Evolutionary conservation across 2,113 vertebrate genomes (phyloP).

Genomic region (Blennius ocellaris): DNA sequence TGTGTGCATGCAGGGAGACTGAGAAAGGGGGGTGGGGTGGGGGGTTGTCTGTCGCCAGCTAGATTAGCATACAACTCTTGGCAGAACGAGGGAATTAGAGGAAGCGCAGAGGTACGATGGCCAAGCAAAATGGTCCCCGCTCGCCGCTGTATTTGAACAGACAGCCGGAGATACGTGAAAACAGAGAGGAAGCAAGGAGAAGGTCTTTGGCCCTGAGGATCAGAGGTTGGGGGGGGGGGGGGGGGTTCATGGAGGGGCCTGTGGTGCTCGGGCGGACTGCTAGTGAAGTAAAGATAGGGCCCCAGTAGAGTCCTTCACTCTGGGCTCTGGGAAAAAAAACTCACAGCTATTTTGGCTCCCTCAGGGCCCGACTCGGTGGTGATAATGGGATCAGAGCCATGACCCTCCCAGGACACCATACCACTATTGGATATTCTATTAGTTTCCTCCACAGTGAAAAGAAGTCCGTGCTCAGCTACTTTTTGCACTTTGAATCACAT

Average conservation of each 20-base stretch:
- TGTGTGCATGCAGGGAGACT: slow-evolving; percentile 50
- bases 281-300: slow-evolving; percentile 65
- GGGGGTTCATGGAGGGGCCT: slow-evolving; percentile 15
- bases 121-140: slow-evolving; percentile 80
- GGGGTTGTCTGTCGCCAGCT: slow-evolving; percentile 73
- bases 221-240: slow-evolving; percentile 55
- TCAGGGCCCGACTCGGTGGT: slow-evolving; percentile 88
- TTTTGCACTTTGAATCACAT: slow-evolving; percentile 47
- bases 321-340: slow-evolving; percentile 91
- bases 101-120: slow-evolving; percentile 75
- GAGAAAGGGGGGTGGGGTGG: slow-evolving; percentile 25
- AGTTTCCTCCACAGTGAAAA: slow-evolving; percentile 80
- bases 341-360: slow-evolving; percentile 91
- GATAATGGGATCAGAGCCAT: slow-evolving; percentile 92
- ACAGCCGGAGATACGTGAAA: slow-evolving; percentile 89
- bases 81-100: slow-evolving; percentile 90
- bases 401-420: slow-evolving; percentile 92
- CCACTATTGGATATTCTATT: slow-evolving; percentile 87
- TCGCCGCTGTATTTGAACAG: slow-evolving; percentile 89
- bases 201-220: slow-evolving; percentile 87
- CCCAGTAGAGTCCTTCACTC: slow-evolving; percentile 86
- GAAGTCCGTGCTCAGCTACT: slow-evolving; percentile 54
- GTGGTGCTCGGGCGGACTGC: slow-evolving; percentile 44
- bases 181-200: slow-evolving; percentile 78
- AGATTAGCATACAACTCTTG: slow-evolving; percentile 92